Evolutionary conservation across 2,888 invertebrate genomes (phyloP), one percentile per base, ranked within the genome.

Genomic region (Steinernema scapterisci): DNA sequence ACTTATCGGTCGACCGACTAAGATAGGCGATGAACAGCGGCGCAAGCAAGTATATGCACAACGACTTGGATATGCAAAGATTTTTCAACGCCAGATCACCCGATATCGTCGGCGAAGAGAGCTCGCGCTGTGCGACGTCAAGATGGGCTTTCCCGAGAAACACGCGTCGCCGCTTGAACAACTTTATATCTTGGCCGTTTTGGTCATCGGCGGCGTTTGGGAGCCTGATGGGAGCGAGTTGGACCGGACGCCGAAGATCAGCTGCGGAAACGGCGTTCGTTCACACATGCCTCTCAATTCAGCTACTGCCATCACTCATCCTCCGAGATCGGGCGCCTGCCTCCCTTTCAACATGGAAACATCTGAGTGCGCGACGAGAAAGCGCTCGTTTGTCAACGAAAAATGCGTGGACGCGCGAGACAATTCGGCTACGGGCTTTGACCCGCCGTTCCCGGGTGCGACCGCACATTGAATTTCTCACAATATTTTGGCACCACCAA

Each of bases 1-100:
- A 38, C 38, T 25, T 38, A 38, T 38, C 63, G 27, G 1, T 13
- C 63, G 63, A 1, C 19, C 21, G 27, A 5, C 11, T 11, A 25
- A 3, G 11, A 38, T 9, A 3, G 38, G 25, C 23, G 54, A 25
- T 11, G 25, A 54, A 21, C 54, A 54, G 16, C 54, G 21, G 54
- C 54, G 54, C 16, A 3, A 54, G 54, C 54, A 13, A 13, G 48
- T 48, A 16, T 5, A 19, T 7, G n/a, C n/a, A n/a, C 7, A 48
- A 7, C 63, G 38, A 63, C 63, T 31, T 38, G 63, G 63, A 63
- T 63, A 63, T 63, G 63, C 63, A 63, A 63, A 63, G 63, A 63
- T 63, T 63, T 63, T 25, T 63, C 63, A 63, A 63, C 63, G 63
- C 31, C 63, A 63, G 63, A 63, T 63, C 63, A 27, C 31, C 38